Evolutionary conservation across 1,140 invertebrate genomes (phyloP).

Genomic region (Halictus rubicundus): DNA sequence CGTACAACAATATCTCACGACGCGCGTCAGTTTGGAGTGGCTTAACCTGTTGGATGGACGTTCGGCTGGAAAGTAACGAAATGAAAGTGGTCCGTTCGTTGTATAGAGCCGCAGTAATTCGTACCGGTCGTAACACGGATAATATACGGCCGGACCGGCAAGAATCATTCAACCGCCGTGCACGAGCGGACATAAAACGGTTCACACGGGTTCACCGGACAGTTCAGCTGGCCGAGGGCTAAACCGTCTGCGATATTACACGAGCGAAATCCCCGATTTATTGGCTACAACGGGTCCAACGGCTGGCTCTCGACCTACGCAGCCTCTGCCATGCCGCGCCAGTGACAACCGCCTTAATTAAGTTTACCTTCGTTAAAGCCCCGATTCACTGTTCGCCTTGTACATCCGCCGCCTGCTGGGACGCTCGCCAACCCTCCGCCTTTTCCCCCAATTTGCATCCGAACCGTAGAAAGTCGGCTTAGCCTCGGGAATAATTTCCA

Average conservation of each 20-base stretch:
- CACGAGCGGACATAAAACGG: not conserved
- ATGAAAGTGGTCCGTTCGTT: too few relatives aligned
- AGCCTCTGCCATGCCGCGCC: conserved; percentile 17
- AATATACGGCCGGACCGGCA: not conserved
- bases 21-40: too few relatives aligned
- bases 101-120: too few relatives aligned
- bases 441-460: conserved; percentile 17
- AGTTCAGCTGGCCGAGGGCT: not conserved
- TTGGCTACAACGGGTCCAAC: conserved; percentile 4
- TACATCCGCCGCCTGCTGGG: conserved; percentile 28
- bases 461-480: not conserved
- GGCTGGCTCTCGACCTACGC: not conserved
- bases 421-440: not conserved
- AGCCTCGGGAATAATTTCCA: not conserved
- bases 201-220: not conserved
- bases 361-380: conserved; percentile 46
- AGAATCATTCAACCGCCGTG: not conserved
- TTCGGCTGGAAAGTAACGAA: too few relatives aligned
- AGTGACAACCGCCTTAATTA: conserved; percentile 41
- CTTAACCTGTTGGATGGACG: too few relatives aligned
- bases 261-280: conserved; percentile 36
- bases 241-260: conserved; percentile 13
- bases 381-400: conserved; percentile 22
- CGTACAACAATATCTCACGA: too few relatives aligned
- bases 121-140: too few relatives aligned